phyloP scores from a whole-genome alignment of 2,888 invertebrate genomes.

The Graphium colonna region DNA sequence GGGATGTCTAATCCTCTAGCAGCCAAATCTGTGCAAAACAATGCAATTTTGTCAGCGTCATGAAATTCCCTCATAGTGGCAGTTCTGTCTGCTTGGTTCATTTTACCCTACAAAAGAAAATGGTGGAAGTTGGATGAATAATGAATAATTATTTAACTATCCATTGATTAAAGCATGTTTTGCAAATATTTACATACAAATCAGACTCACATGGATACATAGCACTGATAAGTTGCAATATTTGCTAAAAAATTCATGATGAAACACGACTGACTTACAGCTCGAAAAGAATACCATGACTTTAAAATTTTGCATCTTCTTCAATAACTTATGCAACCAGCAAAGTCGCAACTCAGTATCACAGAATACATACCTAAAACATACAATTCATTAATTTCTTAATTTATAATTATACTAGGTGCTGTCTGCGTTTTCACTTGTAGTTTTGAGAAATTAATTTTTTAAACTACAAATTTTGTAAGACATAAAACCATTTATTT shows the following conservation, averaged over 20 bases:
- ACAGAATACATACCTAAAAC: slow-evolving; percentile 91
- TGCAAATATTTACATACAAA: not conserved
- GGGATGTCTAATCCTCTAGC: slow-evolving; percentile 98
- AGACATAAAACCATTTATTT: too few relatives aligned
- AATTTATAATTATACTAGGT: too few relatives aligned
- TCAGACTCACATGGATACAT: slow-evolving; percentile 92
- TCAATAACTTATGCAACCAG: slow-evolving; percentile 96
- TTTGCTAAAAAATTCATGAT: slow-evolving; percentile 91
- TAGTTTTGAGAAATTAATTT: too few relatives aligned
- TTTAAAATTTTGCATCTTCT: slow-evolving; percentile 94
- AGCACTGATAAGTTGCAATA: slow-evolving; percentile 95
- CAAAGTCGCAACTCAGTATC: slow-evolving; percentile 95
- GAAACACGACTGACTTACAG: slow-evolving; percentile 97
- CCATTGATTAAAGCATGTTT: not conserved
- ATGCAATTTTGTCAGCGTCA: slow-evolving; percentile 91
- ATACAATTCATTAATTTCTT: too few relatives aligned
- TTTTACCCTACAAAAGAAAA: slow-evolving; percentile 90
- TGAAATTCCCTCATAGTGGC: slow-evolving; percentile 97
- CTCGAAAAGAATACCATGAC: slow-evolving; percentile 98
- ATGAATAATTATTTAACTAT: slow-evolving; percentile 10
- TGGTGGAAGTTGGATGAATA: slow-evolving; percentile 30
- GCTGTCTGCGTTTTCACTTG: too few relatives aligned
- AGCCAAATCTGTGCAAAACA: slow-evolving; percentile 98
- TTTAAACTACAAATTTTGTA: too few relatives aligned
- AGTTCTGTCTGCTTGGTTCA: slow-evolving; percentile 97